These are phyloP conservation scores for Pissodes strobi DNA, from an alignment of 1,140 invertebrate species.

Conservation along the genomic window DNA sequence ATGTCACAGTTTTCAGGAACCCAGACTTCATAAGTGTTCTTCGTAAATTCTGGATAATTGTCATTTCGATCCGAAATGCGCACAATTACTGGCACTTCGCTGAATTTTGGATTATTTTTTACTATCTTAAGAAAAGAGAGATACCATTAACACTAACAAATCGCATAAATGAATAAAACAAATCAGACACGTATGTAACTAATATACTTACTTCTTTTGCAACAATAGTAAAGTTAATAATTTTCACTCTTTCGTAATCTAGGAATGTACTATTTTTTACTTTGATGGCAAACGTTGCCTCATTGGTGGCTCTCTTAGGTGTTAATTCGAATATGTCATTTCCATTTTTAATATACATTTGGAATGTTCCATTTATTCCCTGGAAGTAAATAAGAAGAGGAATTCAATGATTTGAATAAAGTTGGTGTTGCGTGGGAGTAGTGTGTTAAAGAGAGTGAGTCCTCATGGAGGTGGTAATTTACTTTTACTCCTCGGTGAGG, in stretches of 20 bases:
- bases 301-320: conserved; percentile 85
- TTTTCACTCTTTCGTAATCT: conserved; percentile 83
- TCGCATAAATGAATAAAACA: too few relatives aligned
- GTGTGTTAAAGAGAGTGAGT: too few relatives aligned
- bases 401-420: too few relatives aligned
- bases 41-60: conserved; percentile 88
- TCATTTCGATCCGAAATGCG: conserved; percentile 91
- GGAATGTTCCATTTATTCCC: conserved; percentile 92
- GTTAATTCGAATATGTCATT: conserved; percentile 87
- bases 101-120: conserved; percentile 70
- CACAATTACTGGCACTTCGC: conserved; percentile 78
- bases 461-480: too few relatives aligned
- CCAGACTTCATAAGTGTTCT: conserved; percentile 76
- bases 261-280: conserved; percentile 82
- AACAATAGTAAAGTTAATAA: conserved; percentile 83
- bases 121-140: conserved; percentile 53
- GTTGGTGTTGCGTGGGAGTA: too few relatives aligned
- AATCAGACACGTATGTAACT: too few relatives aligned
- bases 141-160: too few relatives aligned
- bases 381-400: too few relatives aligned
- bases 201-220: conserved; percentile 71
- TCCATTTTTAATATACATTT: conserved; percentile 77
- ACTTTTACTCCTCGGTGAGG: too few relatives aligned
- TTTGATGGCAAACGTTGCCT: conserved; percentile 87
- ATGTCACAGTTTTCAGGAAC: conserved; percentile 81